Evolutionary conservation across 2,113 vertebrate species (phyloP).

Genomic region (Pygoscelis adeliae): DNA sequence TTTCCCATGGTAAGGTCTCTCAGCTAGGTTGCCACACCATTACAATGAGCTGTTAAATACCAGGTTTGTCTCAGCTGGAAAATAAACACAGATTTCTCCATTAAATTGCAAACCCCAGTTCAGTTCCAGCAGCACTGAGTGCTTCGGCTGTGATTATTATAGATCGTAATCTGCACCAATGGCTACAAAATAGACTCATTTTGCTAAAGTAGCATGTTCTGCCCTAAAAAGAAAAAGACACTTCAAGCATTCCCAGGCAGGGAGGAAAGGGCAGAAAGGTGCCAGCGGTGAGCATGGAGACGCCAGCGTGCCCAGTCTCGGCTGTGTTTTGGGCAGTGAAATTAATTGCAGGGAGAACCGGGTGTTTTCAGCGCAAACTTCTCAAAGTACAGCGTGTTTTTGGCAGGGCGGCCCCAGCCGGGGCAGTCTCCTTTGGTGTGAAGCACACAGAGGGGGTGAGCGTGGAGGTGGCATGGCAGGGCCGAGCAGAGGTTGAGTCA

Average conservation of each 20-base stretch:
- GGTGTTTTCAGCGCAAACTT: accelerated
- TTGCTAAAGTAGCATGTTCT: background rate
- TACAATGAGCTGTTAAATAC: background rate
- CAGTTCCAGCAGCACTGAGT: accelerated
- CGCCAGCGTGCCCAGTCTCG: background rate
- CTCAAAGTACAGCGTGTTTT: accelerated
- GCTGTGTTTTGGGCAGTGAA: background rate
- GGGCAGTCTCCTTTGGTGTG: slow-evolving; percentile 80
- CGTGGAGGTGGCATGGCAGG: slow-evolving; percentile 57
- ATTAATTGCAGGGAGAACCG: background rate
- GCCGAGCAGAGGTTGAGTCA: background rate
- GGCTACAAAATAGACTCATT: background rate
- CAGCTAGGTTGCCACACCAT: accelerated
- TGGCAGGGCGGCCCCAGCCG: slow-evolving; percentile 82
- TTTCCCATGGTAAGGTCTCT: background rate
- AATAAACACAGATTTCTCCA: background rate
- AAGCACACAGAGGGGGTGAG: slow-evolving; percentile 78
- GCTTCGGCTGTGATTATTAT: background rate
- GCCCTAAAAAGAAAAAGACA: background rate
- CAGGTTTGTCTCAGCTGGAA: accelerated
- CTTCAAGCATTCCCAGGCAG: background rate
- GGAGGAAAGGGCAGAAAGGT: background rate
- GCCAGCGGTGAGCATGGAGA: accelerated
- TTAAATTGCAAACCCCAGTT: background rate
- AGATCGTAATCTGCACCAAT: accelerated